phyloP scores from a whole-genome alignment of 2,797 vertebrate genomes.

The Darevskia mixta region DNA sequence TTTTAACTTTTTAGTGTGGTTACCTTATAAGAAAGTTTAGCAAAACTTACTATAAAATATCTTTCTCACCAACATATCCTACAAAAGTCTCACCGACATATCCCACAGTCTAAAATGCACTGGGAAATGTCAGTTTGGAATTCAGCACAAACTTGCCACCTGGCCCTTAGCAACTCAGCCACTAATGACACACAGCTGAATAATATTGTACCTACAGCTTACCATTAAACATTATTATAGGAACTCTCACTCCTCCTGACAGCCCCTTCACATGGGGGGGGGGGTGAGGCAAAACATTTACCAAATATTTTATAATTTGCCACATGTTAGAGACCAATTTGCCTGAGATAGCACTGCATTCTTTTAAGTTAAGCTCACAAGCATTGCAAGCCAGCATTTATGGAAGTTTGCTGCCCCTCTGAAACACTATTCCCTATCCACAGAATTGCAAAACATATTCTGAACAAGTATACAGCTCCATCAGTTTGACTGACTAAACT shows the following conservation, averaged over 20 bases:
- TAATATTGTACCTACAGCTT: not conserved
- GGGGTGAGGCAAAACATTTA: constrained; percentile 48
- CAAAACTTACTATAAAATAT: not conserved
- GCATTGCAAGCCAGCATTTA: constrained; percentile 14
- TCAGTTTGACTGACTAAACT: constrained; percentile 76
- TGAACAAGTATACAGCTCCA: constrained; percentile 62
- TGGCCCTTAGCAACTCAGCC: not conserved
- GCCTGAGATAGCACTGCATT: not conserved
- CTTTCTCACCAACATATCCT: not conserved
- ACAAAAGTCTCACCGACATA: not conserved
- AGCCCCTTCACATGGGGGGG: constrained; percentile 45
- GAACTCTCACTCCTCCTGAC: constrained; percentile 9
- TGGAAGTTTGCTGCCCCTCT: constrained; percentile 10
- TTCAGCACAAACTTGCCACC: not conserved
- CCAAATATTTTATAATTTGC: constrained; percentile 52
- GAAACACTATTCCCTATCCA: constrained; percentile 21
- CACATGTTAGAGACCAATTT: not conserved
- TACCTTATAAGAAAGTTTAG: constrained; percentile 1
- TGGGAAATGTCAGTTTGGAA: not conserved
- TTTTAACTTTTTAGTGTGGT: not conserved
- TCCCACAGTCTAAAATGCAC: not conserved
- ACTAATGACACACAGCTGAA: not conserved
- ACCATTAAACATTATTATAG: constrained; percentile 6
- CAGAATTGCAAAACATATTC: constrained; percentile 20
- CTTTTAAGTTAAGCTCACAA: not conserved